These are phyloP conservation scores for Leucophenga varia DNA, from an alignment of 1,140 invertebrate genomes.

Conservation along the genomic window DNA sequence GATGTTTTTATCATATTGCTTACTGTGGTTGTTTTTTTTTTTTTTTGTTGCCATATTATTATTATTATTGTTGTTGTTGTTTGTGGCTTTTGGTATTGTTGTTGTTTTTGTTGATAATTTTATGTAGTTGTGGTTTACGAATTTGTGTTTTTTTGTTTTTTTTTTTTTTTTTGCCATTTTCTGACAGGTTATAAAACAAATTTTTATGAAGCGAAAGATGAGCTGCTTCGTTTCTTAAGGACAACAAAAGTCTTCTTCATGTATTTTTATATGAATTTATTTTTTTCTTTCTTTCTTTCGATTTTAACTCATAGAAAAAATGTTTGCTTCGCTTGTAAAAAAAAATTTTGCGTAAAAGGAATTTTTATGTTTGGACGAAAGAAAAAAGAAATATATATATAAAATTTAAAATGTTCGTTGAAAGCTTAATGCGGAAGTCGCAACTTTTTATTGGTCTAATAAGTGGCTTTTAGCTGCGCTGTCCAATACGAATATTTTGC, in stretches of 20 bases:
- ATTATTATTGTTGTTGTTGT: conserved; percentile 12
- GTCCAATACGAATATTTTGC: no score
- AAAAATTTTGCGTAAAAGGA: conserved; percentile 1
- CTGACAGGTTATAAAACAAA: conserved; percentile 43
- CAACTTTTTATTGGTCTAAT: conserved; percentile 50
- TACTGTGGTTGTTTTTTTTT: conserved; percentile 19
- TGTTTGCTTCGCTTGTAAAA: background rate
- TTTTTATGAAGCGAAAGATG: conserved; percentile 46
- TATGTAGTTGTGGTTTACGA: background rate
- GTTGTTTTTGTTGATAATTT: conserved; percentile 1
- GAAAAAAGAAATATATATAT: conserved; percentile 37
- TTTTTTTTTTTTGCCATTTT: conserved; percentile 16
- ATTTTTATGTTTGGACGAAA: conserved; percentile 18
- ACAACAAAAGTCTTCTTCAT: no score
- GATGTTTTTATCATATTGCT: conserved; percentile 29
- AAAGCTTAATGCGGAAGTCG: no score
- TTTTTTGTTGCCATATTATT: background rate
- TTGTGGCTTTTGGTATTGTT: no score
- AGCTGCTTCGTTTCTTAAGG: no score
- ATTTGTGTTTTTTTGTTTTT: background rate
- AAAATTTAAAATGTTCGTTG: no score
- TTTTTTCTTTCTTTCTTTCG: no score
- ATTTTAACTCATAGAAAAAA: no score
- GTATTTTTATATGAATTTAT: no score
- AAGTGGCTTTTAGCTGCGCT: conserved; percentile 48